Conservation (phyloP, 2,113 vertebrate genomes). For the Mus spicilegus region DNA sequence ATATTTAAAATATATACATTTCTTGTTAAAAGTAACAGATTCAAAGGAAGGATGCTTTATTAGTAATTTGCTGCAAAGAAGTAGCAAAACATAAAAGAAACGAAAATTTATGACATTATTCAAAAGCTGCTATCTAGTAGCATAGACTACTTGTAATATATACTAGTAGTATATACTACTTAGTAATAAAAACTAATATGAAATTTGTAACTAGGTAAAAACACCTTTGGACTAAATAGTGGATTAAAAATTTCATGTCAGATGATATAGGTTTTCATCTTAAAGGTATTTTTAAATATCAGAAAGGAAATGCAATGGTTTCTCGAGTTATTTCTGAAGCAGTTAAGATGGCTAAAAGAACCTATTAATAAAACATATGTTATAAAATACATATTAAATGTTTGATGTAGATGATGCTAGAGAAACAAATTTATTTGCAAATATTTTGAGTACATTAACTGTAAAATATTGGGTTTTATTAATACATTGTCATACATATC, state of each 20-base stretch:
- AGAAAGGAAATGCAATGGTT: not conserved
- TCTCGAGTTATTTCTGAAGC: not conserved
- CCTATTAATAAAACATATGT: not conserved
- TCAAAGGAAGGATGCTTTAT: not conserved
- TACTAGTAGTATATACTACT: not conserved
- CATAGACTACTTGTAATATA: too few species aligned
- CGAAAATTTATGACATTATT: not conserved
- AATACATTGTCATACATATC: not conserved
- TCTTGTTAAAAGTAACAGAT: not conserved
- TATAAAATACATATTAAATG: not conserved
- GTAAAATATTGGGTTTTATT: not conserved
- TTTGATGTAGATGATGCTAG: not conserved
- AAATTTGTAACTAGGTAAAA: not conserved
- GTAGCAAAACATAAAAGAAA: not conserved
- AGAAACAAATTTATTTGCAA: not conserved
- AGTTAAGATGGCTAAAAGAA: not conserved
- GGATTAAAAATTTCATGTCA: not conserved
- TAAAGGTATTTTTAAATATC: not conserved
- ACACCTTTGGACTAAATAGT: not conserved
- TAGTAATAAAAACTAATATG: not conserved
- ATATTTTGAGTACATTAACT: not conserved
- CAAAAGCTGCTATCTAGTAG: not conserved
- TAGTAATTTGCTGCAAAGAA: not conserved
- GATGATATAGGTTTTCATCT: not conserved
- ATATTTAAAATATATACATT: not conserved